Percentiles rank a stretch among this genome's conserved stretches.
Evolutionary conservation across 2,113 vertebrate genomes (phyloP).

Genomic region (Mixornis gularis): DNA sequence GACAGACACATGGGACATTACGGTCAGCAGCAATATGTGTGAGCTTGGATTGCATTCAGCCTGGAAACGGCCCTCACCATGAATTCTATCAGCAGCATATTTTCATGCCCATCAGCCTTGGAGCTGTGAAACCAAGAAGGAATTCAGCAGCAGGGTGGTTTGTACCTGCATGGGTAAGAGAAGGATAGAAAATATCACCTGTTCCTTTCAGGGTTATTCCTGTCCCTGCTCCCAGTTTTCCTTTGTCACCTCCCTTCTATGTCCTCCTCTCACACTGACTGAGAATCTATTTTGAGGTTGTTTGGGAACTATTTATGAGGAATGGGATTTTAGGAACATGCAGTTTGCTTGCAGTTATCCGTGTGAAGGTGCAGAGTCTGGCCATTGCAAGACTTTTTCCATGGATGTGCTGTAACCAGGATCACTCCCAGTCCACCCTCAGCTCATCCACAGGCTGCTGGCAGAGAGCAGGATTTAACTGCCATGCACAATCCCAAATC

Average conservation of each 20-base stretch:
- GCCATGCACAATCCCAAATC: background rate
- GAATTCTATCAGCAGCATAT: background rate
- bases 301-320: background rate
- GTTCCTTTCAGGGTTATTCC: background rate
- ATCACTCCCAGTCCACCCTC: background rate
- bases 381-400: rapidly evolving
- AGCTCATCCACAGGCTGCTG: background rate
- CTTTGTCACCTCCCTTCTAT: background rate
- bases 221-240: background rate
- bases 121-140: background rate
- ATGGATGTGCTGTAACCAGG: background rate
- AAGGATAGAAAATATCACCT: background rate
- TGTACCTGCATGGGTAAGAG: background rate
- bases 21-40: background rate
- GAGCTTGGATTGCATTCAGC: background rate
- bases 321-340: background rate
- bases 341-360: background rate
- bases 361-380: background rate
- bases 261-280: background rate
- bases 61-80: background rate
- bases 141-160: background rate
- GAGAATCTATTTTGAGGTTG: background rate
- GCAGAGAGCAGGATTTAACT: background rate
- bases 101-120: background rate
- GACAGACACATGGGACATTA: background rate